Percentiles rank a stretch among this genome's conserved stretches.
Evolutionary conservation across 2,797 vertebrate species (phyloP).

Genomic region (Pangasius krempfi): DNA sequence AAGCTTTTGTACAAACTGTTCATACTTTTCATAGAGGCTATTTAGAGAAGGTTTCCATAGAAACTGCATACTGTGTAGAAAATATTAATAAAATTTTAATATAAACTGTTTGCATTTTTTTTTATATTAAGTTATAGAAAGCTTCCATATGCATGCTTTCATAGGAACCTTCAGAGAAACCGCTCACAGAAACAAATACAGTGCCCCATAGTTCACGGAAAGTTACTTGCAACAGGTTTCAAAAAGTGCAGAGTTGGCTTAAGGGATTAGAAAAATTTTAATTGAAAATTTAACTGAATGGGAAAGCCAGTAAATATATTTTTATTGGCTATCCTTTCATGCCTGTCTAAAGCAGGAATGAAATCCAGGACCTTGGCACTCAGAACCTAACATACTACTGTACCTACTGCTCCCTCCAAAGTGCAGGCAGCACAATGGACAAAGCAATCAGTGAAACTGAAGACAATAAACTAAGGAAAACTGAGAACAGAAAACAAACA

Average conservation of each 20-base stretch:
- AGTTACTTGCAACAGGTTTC: neutral
- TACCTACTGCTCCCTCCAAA: neutral
- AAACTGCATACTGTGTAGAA: neutral
- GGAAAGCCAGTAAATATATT: neutral
- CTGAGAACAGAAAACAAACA: neutral
- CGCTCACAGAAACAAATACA: neutral
- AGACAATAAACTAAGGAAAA: neutral
- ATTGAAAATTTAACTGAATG: neutral
- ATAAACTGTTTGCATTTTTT: neutral
- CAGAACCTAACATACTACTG: neutral
- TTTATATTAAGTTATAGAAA: neutral
- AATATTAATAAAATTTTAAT: neutral
- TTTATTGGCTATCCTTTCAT: neutral
- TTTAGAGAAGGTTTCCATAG: neutral
- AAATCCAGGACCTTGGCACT: neutral
- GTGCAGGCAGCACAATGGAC: neutral
- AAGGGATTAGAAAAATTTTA: neutral
- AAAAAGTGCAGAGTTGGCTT: neutral
- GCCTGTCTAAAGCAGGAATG: neutral
- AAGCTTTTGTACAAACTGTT: neutral
- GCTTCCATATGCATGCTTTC: neutral
- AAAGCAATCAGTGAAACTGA: neutral
- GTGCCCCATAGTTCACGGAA: neutral
- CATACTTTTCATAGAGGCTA: neutral
- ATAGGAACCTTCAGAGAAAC: neutral